A percentile compares a stretch with the other conserved stretches of the same genome.
These are phyloP conservation scores for Pyrrhia umbra DNA, from an alignment of 2,888 invertebrate species.

Conservation along the genomic window DNA sequence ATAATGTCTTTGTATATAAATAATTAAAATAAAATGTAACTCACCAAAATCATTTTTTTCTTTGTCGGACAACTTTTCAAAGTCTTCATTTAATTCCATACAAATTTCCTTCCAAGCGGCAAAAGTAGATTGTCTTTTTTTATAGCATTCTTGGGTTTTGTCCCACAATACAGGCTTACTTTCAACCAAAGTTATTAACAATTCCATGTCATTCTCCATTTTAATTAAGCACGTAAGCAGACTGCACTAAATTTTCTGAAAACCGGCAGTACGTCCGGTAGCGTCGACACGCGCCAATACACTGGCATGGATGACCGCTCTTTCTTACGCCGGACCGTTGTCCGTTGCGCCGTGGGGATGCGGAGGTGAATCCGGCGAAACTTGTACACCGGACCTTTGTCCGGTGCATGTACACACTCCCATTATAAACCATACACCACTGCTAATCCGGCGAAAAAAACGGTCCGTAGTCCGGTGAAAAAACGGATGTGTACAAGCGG, in stretches of 20 bases:
- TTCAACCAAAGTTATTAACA: slow-evolving; percentile 61
- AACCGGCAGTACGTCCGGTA: slow-evolving; percentile 59
- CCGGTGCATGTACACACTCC: slow-evolving; percentile 60
- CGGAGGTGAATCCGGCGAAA: slow-evolving; percentile 61
- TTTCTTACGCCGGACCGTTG: slow-evolving; percentile 57
- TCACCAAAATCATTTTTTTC: slow-evolving; percentile 58
- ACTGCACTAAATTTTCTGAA: slow-evolving; percentile 56
- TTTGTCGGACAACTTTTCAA: slow-evolving; percentile 51
- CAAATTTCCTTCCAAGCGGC: slow-evolving; percentile 59
- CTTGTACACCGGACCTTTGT: slow-evolving; percentile 60
- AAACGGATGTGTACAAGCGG: background rate
- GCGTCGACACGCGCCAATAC: slow-evolving; percentile 57
- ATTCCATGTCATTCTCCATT: slow-evolving; percentile 26
- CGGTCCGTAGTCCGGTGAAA: slow-evolving; percentile 16
- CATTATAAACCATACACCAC: slow-evolving; percentile 55
- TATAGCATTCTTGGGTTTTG: slow-evolving; percentile 60
- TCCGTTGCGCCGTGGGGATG: slow-evolving; percentile 59
- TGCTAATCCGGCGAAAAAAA: slow-evolving; percentile 45
- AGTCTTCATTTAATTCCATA: slow-evolving; percentile 56
- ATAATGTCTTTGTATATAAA: no score
- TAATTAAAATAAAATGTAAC: slow-evolving; percentile 52
- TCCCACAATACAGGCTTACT: slow-evolving; percentile 54
- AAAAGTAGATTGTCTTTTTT: slow-evolving; percentile 53
- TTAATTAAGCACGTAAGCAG: slow-evolving; percentile 50
- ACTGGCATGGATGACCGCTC: slow-evolving; percentile 54